phyloP scores from a whole-genome alignment of 2,888 invertebrate genomes.

The Caenorhabditis afra region DNA sequence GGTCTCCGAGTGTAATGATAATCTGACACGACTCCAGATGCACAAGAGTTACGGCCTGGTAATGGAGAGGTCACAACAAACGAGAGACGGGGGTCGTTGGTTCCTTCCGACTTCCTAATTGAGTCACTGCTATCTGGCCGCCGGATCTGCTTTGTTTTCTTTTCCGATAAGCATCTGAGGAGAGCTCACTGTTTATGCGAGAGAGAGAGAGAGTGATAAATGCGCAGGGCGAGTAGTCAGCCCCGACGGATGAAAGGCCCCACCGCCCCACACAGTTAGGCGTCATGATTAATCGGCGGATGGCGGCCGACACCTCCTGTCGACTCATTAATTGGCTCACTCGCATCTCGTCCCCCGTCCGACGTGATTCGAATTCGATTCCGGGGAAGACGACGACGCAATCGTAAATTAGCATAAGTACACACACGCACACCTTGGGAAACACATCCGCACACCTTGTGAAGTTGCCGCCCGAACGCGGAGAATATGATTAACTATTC shows the following conservation, averaged over 20 bases:
- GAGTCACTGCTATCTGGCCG: constrained; percentile 33
- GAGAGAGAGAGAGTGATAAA: constrained; percentile 34
- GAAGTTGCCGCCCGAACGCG: constrained; percentile 46
- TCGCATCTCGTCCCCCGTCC: constrained; percentile 12
- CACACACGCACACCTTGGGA: constrained; percentile 52
- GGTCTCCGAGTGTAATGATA: constrained; percentile 36
- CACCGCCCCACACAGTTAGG: constrained; percentile 58
- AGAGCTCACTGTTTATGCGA: constrained; percentile 46
- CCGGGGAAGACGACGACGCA: constrained; percentile 26
- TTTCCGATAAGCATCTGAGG: constrained; percentile 46
- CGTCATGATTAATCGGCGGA: constrained; percentile 57
- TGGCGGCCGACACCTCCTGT: constrained; percentile 54
- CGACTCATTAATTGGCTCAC: constrained; percentile 58
- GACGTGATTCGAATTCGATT: constrained; percentile 48
- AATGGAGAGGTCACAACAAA: constrained; percentile 28
- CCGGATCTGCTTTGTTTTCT: constrained; percentile 47
- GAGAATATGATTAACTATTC: constrained; percentile 46
- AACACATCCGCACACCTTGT: constrained; percentile 21
- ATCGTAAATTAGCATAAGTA: constrained; percentile 62
- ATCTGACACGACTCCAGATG: constrained; percentile 55
- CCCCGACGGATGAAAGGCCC: constrained; percentile 52
- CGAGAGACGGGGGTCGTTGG: background rate
- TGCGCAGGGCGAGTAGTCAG: constrained; percentile 44
- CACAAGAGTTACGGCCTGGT: constrained; percentile 44
- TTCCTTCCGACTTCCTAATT: constrained; percentile 34